Conservation (phyloP, 2,113 vertebrate species). For the Eulemur rufifrons region DNA sequence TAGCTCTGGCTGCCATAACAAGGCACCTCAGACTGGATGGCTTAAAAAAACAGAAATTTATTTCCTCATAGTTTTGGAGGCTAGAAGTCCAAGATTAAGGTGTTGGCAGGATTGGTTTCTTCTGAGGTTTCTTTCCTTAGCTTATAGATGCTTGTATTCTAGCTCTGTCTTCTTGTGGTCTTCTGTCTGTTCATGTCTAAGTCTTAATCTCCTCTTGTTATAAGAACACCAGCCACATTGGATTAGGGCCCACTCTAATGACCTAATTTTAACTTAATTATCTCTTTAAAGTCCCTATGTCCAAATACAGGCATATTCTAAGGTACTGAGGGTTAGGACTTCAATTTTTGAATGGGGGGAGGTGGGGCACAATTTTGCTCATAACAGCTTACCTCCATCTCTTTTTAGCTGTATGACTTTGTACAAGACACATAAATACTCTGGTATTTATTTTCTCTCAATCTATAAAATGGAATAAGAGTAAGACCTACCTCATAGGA, state of each 20-base stretch:
- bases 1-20: background rate
- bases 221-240: background rate
- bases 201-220: background rate
- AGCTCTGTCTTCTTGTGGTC: background rate
- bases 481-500: background rate
- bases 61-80: background rate
- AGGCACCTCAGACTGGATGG: no score
- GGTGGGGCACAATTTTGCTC: background rate
- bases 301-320: background rate
- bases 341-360: background rate
- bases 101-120: background rate
- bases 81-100: background rate
- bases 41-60: background rate
- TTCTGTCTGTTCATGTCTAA: background rate
- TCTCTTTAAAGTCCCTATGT: background rate
- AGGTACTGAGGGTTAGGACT: background rate
- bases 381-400: background rate
- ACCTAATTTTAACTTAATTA: background rate
- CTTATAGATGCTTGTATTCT: background rate
- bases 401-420: background rate
- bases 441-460: background rate
- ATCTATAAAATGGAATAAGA: background rate
- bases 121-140: background rate
- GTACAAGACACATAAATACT: background rate
- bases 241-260: background rate